A percentile compares a stretch with the other conserved stretches of the same genome.
Conservation (phyloP, 2,888 invertebrate species). For the Eupithecia inturbata region DNA sequence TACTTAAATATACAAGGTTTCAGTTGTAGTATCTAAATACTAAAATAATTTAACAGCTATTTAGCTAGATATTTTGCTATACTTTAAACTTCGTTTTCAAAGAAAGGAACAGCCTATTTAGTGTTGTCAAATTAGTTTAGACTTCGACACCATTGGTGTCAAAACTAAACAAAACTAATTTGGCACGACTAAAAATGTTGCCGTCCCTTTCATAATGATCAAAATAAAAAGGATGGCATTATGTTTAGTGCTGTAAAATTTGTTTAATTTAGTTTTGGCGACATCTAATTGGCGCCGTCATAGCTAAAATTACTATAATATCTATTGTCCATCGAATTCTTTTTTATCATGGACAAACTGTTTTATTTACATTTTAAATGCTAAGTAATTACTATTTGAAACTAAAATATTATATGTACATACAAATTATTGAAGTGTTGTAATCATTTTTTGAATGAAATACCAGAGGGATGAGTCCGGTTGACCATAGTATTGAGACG, state of each 20-base stretch:
- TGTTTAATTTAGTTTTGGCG: no score
- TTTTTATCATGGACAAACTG: constrained; percentile 19
- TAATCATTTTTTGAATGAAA: background rate
- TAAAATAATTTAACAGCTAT: background rate
- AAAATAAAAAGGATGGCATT: no score
- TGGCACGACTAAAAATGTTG: no score
- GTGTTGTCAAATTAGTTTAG: background rate
- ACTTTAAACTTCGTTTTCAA: background rate
- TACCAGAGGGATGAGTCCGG: background rate
- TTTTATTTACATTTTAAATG: constrained; percentile 31
- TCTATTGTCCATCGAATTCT: constrained; percentile 20
- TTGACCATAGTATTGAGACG: no score
- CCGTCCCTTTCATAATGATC: no score
- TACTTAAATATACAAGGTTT: background rate
- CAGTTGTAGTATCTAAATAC: background rate
- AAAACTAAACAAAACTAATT: no score
- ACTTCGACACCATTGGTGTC: constrained; percentile 16
- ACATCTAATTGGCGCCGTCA: no score
- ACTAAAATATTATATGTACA: background rate
- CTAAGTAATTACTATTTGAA: constrained; percentile 18
- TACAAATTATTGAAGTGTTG: background rate
- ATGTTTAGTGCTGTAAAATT: no score
- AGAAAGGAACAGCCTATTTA: background rate
- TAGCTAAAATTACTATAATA: constrained; percentile 16
- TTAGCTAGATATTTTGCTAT: background rate